phyloP scores from a whole-genome alignment of 1,140 invertebrate genomes.

The Hycleus phaleratus region DNA sequence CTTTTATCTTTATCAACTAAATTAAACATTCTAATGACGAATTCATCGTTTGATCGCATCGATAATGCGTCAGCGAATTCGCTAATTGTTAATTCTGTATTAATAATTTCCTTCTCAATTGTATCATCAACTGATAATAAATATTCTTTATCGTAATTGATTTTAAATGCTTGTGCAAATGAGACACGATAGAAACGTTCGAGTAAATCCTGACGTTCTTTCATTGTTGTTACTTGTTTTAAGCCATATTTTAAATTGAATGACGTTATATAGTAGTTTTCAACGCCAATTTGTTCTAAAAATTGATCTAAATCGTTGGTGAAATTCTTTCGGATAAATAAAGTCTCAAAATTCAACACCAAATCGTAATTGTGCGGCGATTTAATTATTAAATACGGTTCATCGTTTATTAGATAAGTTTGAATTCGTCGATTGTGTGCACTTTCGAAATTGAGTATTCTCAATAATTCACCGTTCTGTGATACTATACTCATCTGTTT shows the following conservation, averaged over 20 bases:
- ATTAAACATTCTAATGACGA: conserved; percentile 54
- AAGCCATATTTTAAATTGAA: background rate
- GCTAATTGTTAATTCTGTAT: conserved; percentile 46
- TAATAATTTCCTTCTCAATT: conserved; percentile 43
- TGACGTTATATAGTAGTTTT: background rate
- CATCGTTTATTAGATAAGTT: conserved; percentile 38
- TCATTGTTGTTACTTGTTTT: conserved; percentile 37
- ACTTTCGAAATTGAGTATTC: conserved; percentile 25
- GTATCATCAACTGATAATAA: conserved; percentile 39
- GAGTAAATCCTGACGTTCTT: conserved; percentile 42
- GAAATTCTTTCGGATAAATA: background rate
- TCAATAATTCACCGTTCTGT: conserved; percentile 41
- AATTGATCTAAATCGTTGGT: background rate
- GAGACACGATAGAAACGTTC: conserved; percentile 49
- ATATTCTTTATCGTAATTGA: conserved; percentile 40
- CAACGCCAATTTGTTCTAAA: background rate
- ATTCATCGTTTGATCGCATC: conserved; percentile 48
- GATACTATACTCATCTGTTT: conserved; percentile 67
- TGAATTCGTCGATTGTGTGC: conserved; percentile 7
- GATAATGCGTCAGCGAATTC: conserved; percentile 57
- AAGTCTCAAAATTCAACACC: conserved; percentile 7
- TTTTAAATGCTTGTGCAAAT: conserved; percentile 46
- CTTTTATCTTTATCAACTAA: conserved; percentile 57
- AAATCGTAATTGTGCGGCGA: conserved; percentile 55
- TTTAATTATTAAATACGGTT: conserved; percentile 45